These are phyloP conservation scores for Micromussa lordhowensis DNA, from an alignment of 92 coral and sea anemone genomes.

Conservation along the genomic window DNA sequence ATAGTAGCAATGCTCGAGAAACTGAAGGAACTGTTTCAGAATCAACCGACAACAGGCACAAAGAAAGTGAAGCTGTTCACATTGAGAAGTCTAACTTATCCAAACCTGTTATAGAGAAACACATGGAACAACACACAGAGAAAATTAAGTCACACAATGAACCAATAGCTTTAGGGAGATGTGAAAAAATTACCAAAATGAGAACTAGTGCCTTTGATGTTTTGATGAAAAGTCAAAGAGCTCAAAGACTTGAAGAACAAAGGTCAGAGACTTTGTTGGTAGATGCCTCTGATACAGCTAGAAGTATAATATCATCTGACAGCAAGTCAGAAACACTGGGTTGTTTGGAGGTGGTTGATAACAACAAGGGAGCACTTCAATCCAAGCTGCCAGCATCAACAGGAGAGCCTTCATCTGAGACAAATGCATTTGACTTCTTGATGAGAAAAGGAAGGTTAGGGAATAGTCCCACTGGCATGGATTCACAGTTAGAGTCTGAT, in stretches of 20 bases:
- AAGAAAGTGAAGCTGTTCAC: background rate
- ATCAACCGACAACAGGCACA: background rate
- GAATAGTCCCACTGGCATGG: background rate
- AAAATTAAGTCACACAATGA: background rate
- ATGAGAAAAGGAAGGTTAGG: conserved; percentile 33
- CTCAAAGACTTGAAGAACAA: background rate
- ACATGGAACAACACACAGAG: background rate
- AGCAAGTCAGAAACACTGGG: background rate
- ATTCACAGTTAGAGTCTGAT: conserved; percentile 7
- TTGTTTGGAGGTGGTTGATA: conserved; percentile 14
- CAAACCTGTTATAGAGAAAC: background rate
- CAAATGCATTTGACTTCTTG: conserved; percentile 40
- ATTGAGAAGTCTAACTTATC: background rate
- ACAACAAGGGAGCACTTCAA: background rate
- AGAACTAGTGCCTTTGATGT: conserved; percentile 78
- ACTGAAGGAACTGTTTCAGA: background rate
- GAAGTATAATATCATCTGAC: background rate
- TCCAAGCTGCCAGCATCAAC: background rate
- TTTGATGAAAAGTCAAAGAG: conserved; percentile 69
- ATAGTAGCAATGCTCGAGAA: background rate
- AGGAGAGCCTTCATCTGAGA: background rate
- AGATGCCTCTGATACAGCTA: background rate
- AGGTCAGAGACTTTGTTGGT: background rate
- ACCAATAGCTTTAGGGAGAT: background rate
- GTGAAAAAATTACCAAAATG: background rate